Base-by-base conservation (phyloP, 2,888 invertebrate genomes). In the Aspidiotus rigidus region DNA sequence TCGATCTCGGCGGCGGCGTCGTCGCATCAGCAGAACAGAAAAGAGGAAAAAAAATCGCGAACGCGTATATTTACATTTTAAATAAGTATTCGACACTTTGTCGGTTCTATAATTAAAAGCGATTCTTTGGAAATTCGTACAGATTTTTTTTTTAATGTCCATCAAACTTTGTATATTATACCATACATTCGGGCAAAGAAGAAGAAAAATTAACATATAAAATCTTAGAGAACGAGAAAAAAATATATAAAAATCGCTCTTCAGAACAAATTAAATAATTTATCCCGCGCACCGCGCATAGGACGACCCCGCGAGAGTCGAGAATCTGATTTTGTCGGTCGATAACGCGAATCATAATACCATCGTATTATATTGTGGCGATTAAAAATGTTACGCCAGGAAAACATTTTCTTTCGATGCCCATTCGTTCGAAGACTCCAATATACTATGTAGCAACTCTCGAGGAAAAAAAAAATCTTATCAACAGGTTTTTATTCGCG, bases 1-100 rank as follows among this genome's bases (percentile, higher is more conserved):
- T 53, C 13, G 11, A 53, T 10, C 13, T 15, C 10, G 28, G 41
- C n/a, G 62, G 42, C 41, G 17, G 41, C 16, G 28, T 17, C 59
- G 13, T 9, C 7, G 59, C 13, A 59, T 56, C 10, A 10, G 16
- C 13, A 56, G 16, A 59, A 28, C 17, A 28, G 39, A 59, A 59
- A 59, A 59, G 13, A 62, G 41, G 11, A 11, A 17, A 28, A 59
- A 59, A 59, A 59, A 59, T 59, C 16, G 59, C 28, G 28, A 10
- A 56, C 56, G n/a, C n/a, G 56, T 9, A 17, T 55, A 59, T 59
- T 59, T 59, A 59, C 59, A 59, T 59, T 59, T 59, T 59, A 59
- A 59, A 59, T 59, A 28, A 59, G 59, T 13, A 55, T 59, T 28
- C 39, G 11, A 59, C 59, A 59, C 28, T 59, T 59, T 59, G 59